A percentile compares a stretch with the other conserved stretches of the same genome.
These are phyloP conservation scores for Maniola jurtina DNA, from an alignment of 1,140 invertebrate species.

Conservation along the genomic window DNA sequence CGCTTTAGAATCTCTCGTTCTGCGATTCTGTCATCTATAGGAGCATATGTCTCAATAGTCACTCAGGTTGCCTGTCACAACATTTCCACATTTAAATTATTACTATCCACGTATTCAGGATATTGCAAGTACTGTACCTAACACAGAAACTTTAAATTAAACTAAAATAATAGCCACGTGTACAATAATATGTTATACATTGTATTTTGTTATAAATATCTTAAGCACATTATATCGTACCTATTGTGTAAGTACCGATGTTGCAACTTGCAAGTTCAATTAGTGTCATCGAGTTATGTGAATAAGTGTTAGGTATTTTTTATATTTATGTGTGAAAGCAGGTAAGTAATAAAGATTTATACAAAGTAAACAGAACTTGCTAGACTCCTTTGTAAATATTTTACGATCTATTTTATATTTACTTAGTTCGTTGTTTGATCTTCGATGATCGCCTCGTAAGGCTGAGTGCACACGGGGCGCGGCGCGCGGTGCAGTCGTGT, in stretches of 20 bases:
- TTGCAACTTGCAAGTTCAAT: not conserved
- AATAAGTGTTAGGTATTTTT: not conserved
- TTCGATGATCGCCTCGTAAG: not conserved
- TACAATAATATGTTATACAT: too few species aligned
- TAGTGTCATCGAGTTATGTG: not conserved
- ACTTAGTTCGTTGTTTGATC: constrained; percentile 8
- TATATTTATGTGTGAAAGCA: constrained; percentile 6
- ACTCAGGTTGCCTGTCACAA: constrained; percentile 10
- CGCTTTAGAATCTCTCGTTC: too few species aligned
- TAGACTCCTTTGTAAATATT: constrained; percentile 21
- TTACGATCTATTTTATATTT: constrained; percentile 8
- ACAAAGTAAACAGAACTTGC: constrained; percentile 1
- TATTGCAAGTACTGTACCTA: constrained; percentile 2
- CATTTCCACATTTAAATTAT: constrained; percentile 18
- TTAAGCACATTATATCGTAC: too few species aligned
- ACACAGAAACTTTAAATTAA: not conserved
- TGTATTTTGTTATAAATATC: too few species aligned
- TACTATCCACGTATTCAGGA: constrained; percentile 13
- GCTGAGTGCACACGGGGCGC: not conserved
- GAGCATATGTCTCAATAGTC: constrained; percentile 13
- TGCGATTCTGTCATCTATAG: not conserved
- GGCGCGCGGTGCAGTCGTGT: not conserved
- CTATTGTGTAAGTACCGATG: too few species aligned
- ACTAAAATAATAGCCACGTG: not conserved
- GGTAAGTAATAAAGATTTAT: constrained; percentile 11